A percentile compares a stretch with the other conserved stretches of the same genome.
These are phyloP conservation scores for Heliornis fulica DNA, from an alignment of 2,113 vertebrate genomes.

Conservation along the genomic window DNA sequence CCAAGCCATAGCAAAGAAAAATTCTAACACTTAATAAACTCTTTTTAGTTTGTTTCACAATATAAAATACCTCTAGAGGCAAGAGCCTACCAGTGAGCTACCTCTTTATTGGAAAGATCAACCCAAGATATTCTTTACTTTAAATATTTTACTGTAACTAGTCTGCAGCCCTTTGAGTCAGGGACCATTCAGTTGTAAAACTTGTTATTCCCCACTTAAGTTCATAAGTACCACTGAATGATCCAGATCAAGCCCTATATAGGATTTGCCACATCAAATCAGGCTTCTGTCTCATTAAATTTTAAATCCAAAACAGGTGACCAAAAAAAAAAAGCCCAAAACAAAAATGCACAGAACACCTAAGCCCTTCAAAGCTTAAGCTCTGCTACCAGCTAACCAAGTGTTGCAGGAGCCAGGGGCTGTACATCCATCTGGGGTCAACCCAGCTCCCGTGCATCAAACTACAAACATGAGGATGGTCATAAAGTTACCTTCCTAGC, in stretches of 20 bases:
- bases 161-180: background rate
- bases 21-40: background rate
- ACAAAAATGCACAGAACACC: too few species aligned
- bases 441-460: background rate
- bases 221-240: background rate
- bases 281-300: background rate
- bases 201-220: background rate
- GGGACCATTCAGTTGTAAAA: background rate
- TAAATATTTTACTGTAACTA: background rate
- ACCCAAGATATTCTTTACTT: background rate
- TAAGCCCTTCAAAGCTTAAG: background rate
- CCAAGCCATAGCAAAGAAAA: background rate
- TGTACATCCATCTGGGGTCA: too few species aligned
- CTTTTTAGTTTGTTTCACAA: background rate
- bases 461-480: background rate
- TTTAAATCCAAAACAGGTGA: background rate
- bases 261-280: background rate
- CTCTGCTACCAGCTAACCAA: background rate
- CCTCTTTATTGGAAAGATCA: background rate
- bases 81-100: background rate
- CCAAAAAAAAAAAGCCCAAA: background rate
- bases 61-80: background rate
- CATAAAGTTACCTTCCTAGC: background rate
- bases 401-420: background rate
- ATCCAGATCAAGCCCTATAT: background rate